Percentiles rank a stretch among this genome's conserved stretches.
Conservation (phyloP, 2,888 invertebrate genomes). For the Encarsia formosa region DNA sequence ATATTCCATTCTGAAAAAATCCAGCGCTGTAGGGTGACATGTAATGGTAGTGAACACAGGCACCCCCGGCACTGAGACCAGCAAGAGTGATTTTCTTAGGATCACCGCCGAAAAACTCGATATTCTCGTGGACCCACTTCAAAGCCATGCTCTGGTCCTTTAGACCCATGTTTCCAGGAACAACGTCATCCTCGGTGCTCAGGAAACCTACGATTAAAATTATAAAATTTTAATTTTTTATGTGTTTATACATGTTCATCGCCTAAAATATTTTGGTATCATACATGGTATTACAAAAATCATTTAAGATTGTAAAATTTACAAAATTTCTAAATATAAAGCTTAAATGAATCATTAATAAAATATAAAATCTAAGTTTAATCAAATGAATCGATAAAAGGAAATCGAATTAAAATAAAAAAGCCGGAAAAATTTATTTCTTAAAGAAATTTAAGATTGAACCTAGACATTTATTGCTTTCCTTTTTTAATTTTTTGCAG, state of each 20-base stretch:
- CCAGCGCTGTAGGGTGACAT: constrained; percentile 17
- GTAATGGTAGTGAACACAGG: constrained; percentile 22
- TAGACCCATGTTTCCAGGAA: constrained; percentile 24
- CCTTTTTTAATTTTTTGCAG: not conserved
- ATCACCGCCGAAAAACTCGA: constrained; percentile 16
- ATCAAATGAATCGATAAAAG: no score
- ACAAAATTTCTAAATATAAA: no score
- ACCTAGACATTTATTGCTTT: no score
- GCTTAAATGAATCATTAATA: no score
- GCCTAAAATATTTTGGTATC: no score
- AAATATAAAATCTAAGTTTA: no score
- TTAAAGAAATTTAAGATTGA: not conserved
- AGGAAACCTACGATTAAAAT: constrained; percentile 46
- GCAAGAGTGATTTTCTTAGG: constrained; percentile 9
- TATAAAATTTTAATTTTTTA: no score
- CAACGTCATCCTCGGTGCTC: constrained; percentile 18
- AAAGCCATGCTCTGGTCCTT: constrained; percentile 23
- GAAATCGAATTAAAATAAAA: not conserved
- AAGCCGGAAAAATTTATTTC: not conserved
- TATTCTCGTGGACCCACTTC: constrained; percentile 16
- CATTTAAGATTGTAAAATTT: no score
- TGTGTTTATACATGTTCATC: no score
- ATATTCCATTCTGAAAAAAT: constrained; percentile 20
- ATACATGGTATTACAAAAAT: no score
- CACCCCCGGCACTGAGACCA: constrained; percentile 18